Conservation (phyloP, 1,140 invertebrate genomes). For the Leptoteleia sp. region DNA sequence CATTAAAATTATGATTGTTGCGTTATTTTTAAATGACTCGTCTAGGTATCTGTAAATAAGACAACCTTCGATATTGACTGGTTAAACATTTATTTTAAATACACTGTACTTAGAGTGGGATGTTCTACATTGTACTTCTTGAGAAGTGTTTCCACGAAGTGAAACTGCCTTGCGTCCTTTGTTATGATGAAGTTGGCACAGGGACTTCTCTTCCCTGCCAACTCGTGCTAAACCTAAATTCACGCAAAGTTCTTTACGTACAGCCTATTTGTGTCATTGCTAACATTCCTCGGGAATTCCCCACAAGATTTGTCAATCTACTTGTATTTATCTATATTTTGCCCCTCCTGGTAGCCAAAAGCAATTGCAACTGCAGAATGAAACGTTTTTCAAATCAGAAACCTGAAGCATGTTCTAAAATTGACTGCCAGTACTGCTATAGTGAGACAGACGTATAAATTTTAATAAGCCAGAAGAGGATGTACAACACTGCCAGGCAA, state of each 20-base stretch:
- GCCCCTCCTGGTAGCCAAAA: too few species aligned
- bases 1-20: too few species aligned
- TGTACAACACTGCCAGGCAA: too few species aligned
- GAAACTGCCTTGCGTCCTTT: slow-evolving; percentile 37
- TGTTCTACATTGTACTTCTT: slow-evolving; percentile 34
- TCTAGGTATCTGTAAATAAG: slow-evolving; percentile 39
- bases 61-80: slow-evolving; percentile 27
- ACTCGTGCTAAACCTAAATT: slow-evolving; percentile 27
- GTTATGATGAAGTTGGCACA: slow-evolving; percentile 34
- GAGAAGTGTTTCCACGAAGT: slow-evolving; percentile 44
- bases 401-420: too few species aligned
- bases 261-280: slow-evolving; percentile 11
- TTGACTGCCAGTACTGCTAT: too few species aligned
- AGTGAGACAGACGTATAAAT: too few species aligned
- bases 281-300: slow-evolving; percentile 32
- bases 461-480: too few species aligned
- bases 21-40: too few species aligned
- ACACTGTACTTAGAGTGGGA: slow-evolving; percentile 4
- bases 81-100: slow-evolving; percentile 36
- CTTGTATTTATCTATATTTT: too few species aligned
- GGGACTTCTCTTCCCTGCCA: slow-evolving; percentile 16
- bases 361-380: too few species aligned
- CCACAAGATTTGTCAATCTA: not conserved
- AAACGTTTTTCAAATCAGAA: too few species aligned
- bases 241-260: not conserved